Evolutionary conservation across 2,888 invertebrate genomes (phyloP).

Genomic region (Neocrepidodera transversa): DNA sequence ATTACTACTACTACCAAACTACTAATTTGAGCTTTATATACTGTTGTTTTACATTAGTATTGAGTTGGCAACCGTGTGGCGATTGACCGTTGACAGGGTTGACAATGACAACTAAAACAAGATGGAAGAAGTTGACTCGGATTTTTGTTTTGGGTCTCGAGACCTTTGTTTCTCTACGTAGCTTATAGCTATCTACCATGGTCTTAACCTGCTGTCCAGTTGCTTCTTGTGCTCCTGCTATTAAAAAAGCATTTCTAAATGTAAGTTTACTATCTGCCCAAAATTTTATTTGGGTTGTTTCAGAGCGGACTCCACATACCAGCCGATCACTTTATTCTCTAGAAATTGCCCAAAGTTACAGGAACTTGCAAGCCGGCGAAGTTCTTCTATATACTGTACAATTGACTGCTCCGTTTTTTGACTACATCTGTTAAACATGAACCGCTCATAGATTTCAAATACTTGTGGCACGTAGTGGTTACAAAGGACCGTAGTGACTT

Average conservation of each 20-base stretch:
- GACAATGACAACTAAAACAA: no score
- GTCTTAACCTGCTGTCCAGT: background rate
- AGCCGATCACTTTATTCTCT: slow-evolving; percentile 2
- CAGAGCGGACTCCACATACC: slow-evolving; percentile 6
- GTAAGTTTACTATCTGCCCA: slow-evolving; percentile 4
- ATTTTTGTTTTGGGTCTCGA: background rate
- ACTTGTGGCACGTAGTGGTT: slow-evolving; percentile 6
- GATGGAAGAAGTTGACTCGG: no score
- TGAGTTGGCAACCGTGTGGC: no score
- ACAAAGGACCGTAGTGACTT: background rate
- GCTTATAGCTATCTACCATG: no score
- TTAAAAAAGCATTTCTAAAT: background rate
- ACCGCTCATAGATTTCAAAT: slow-evolving; percentile 7
- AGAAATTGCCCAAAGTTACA: slow-evolving; percentile 14
- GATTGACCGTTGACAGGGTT: no score
- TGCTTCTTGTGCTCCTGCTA: background rate
- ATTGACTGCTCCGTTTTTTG: slow-evolving; percentile 3
- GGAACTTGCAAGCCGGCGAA: background rate
- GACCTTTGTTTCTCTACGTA: background rate
- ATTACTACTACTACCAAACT: no score
- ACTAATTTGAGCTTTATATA: no score
- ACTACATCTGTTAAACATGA: no score
- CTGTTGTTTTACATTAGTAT: no score
- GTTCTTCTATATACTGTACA: slow-evolving; percentile 2
- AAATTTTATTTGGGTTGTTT: background rate